Conservation (phyloP, 2,888 invertebrate species). For the Malacosoma neustria region DNA sequence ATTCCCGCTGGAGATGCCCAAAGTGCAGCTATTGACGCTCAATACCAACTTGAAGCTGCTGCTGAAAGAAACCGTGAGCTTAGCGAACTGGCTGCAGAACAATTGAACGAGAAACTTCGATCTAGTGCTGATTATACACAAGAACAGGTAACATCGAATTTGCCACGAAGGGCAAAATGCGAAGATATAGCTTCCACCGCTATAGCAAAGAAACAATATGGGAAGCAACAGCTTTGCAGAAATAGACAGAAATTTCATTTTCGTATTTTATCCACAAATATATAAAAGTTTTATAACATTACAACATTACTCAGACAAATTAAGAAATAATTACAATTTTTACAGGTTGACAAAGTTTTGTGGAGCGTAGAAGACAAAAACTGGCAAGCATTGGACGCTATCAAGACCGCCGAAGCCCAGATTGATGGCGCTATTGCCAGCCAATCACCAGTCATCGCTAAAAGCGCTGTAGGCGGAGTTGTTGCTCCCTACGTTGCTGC, state of each 20-base stretch:
- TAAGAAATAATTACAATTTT: constrained; percentile 20
- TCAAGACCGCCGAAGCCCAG: constrained; percentile 47
- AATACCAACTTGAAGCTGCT: constrained; percentile 31
- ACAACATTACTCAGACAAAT: no score
- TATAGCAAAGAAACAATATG: no score
- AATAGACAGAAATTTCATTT: no score
- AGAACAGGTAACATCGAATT: constrained; percentile 20
- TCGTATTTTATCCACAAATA: no score
- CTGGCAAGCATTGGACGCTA: constrained; percentile 53
- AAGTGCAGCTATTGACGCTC: constrained; percentile 52
- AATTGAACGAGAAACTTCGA: constrained; percentile 30
- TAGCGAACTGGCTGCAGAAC: constrained; percentile 33
- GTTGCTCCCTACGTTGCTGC: constrained; percentile 14
- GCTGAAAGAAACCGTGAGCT: constrained; percentile 37
- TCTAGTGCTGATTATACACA: constrained; percentile 28
- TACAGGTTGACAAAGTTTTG: constrained; percentile 29
- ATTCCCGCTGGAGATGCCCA: constrained; percentile 52
- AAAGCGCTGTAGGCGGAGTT: constrained; percentile 23
- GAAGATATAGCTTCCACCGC: no score
- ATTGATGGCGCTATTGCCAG: constrained; percentile 42
- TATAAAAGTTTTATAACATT: no score
- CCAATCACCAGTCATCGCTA: constrained; percentile 30
- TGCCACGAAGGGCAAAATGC: no score
- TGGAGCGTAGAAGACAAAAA: constrained; percentile 55
- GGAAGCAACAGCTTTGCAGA: no score